Evolutionary conservation across 2,888 invertebrate genomes (phyloP).

Genomic region (Perizoma flavofasciatum): DNA sequence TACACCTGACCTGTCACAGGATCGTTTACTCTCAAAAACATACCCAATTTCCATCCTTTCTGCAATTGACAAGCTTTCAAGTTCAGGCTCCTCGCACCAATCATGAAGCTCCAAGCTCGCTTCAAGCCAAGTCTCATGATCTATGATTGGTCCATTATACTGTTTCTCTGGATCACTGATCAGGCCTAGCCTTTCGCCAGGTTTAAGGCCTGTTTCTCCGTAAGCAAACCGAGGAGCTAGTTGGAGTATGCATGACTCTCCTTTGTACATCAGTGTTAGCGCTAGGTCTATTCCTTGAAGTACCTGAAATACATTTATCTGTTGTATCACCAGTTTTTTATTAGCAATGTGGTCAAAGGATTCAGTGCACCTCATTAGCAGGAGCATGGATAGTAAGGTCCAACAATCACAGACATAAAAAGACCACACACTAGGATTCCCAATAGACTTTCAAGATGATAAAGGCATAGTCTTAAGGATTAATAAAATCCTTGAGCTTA

Average conservation of each 20-base stretch:
- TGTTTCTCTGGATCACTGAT: slow-evolving; percentile 63
- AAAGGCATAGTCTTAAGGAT: no score
- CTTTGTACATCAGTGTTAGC: slow-evolving; percentile 92
- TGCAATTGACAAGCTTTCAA: slow-evolving; percentile 86
- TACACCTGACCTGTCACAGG: no score
- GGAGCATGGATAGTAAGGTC: no score
- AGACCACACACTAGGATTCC: no score
- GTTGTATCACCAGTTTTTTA: no score
- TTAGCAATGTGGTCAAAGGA: no score
- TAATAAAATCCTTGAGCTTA: no score
- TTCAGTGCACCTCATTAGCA: not conserved
- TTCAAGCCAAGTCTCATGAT: slow-evolving; percentile 85
- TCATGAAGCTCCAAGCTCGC: slow-evolving; percentile 89
- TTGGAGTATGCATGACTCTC: slow-evolving; percentile 89
- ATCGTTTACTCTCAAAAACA: not conserved
- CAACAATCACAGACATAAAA: no score
- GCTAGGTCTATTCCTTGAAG: slow-evolving; percentile 94
- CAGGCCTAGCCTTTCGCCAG: slow-evolving; percentile 69
- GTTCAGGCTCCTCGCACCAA: slow-evolving; percentile 86
- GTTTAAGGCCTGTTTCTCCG: slow-evolving; percentile 88
- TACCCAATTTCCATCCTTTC: slow-evolving; percentile 91
- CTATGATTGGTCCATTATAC: slow-evolving; percentile 84
- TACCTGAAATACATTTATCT: slow-evolving; percentile 66
- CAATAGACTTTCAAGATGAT: no score
- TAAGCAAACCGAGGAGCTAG: slow-evolving; percentile 93